phyloP scores from a whole-genome alignment of 2,797 vertebrate species.

The Artibeus lituratus region DNA sequence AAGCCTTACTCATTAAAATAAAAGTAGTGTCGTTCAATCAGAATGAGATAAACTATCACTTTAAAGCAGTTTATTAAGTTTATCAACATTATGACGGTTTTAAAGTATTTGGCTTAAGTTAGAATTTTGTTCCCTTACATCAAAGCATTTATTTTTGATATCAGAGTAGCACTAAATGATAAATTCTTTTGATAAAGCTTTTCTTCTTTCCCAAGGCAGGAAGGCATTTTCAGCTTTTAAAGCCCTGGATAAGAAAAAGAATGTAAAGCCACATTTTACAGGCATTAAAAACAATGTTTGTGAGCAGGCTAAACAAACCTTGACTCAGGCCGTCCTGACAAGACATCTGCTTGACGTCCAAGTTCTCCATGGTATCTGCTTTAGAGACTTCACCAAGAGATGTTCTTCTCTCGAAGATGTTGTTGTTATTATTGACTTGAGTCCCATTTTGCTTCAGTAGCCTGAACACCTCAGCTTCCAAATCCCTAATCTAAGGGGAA shows the following conservation, averaged over 20 bases:
- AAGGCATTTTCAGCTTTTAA: background rate
- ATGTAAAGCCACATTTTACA: background rate
- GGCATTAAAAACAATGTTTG: background rate
- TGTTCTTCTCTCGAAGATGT: slow-evolving; percentile 88
- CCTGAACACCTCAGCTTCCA: slow-evolving; percentile 95
- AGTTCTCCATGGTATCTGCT: slow-evolving; percentile 80
- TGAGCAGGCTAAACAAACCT: slow-evolving; percentile 80
- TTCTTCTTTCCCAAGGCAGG: background rate
- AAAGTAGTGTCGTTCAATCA: background rate
- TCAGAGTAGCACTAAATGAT: background rate
- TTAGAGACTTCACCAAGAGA: slow-evolving; percentile 80
- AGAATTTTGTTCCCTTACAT: background rate
- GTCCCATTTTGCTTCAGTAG: slow-evolving; percentile 96
- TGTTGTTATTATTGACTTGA: slow-evolving; percentile 98
- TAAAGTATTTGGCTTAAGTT: slow-evolving; percentile 6
- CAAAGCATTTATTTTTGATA: background rate
- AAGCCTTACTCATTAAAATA: background rate
- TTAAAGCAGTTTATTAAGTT: background rate
- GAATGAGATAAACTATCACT: background rate
- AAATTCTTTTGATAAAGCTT: background rate
- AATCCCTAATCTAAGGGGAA: slow-evolving; percentile 88
- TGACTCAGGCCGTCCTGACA: slow-evolving; percentile 81
- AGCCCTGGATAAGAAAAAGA: background rate
- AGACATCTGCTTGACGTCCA: slow-evolving; percentile 80
- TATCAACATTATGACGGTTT: background rate